Evolutionary conservation across 2,113 vertebrate species (phyloP), one percentile per base, ranked within the genome.

Genomic region (Lathamus discolor): DNA sequence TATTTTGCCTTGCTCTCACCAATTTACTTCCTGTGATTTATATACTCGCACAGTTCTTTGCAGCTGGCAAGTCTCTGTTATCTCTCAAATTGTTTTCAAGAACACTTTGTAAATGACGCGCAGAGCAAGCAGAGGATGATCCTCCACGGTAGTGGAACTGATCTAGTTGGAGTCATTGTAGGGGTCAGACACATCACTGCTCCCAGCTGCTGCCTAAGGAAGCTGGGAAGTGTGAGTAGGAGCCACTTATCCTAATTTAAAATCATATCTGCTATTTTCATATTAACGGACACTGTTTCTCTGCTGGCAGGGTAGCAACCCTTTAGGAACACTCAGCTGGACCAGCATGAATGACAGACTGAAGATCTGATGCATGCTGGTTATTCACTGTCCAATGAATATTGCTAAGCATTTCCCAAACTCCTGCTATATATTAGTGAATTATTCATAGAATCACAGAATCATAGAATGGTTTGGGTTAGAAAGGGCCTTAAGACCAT

Each of bases 121-220:
- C 51, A 70, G 51, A 57, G 44, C n/a, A 52, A 92, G 49, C 52
- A 66, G 35, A 64, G 17, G 49, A 52, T 61, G 17, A 5, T 25
- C 27, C 41, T 62, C 22, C 33, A 7, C 17, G 10, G 8, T 0
- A 19, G 44, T 14, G 25, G 54, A 64, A 66, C 33, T 7, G 1
- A 73, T 85, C 77, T 37, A 31, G 33, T 2, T 37, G 41, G 59
- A 37, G 11, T 37, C 3, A 1, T 66, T 68, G 13, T 16, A 51
- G 11, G 1, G 3, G 13, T 55, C 46, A 43, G 31, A 59, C 24
- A 31, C 10, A 1, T 44, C 10, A 1, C 22, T 2, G 2, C 62
- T 80, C 70, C 57, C 85, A 85, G 51, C 44, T 80, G 35, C 49
- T 81, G 8, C 31, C 35, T 62, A 44, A 46, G 39, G 46, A 63